Conservation (phyloP, 92 coral and sea anemone genomes). For the Porites cylindrica region DNA sequence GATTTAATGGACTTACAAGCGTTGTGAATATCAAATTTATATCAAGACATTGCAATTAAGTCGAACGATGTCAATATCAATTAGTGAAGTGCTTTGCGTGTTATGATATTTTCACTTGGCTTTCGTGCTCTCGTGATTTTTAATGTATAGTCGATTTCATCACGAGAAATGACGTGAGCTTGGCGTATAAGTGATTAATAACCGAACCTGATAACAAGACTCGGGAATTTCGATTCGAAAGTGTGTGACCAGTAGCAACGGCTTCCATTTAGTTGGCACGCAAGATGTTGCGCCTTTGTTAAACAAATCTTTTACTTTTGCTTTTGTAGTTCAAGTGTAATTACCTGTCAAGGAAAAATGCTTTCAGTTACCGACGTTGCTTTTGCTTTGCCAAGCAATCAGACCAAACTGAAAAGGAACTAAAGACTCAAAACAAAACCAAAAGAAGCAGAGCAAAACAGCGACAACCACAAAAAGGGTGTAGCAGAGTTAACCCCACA, state of each 20-base stretch:
- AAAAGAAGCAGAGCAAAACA: too few relatives aligned
- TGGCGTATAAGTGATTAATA: not conserved
- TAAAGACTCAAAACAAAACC: not conserved
- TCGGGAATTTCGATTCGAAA: not conserved
- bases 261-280: conserved; percentile 32
- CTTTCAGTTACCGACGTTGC: conserved; percentile 49
- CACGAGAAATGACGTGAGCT: conserved; percentile 20
- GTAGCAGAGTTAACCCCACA: not conserved
- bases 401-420: not conserved
- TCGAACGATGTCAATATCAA: conserved; percentile 30
- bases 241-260: conserved; percentile 38
- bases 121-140: conserved; percentile 30
- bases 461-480: not conserved
- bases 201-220: not conserved
- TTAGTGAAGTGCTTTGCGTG: conserved; percentile 24
- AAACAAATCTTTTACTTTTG: conserved; percentile 37
- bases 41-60: conserved; percentile 20
- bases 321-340: conserved; percentile 20
- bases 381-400: conserved; percentile 48
- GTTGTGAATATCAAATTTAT: conserved; percentile 20
- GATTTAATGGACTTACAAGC: conserved; percentile 20
- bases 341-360: conserved; percentile 42
- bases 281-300: conserved; percentile 46
- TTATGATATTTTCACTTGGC: not conserved
- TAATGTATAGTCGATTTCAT: not conserved